Evolutionary conservation across 2,888 invertebrate genomes (phyloP).

Genomic region (Agrilus biguttatus): DNA sequence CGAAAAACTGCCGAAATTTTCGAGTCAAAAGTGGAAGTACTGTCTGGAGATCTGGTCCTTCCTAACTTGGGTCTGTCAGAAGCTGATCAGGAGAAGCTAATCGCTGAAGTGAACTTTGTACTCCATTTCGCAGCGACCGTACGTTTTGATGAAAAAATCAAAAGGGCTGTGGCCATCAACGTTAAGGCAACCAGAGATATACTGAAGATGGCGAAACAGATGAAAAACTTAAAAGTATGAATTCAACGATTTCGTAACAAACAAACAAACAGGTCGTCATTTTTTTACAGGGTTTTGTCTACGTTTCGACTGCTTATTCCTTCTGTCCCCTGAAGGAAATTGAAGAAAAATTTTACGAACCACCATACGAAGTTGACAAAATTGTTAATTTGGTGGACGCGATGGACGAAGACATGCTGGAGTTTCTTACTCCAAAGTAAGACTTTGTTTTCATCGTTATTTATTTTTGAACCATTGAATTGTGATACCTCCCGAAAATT

Average conservation of each 20-base stretch:
- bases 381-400: slow-evolving; percentile 29
- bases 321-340: slow-evolving; percentile 41
- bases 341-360: slow-evolving; percentile 39
- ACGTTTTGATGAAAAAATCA: slow-evolving; percentile 56
- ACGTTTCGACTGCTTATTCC: slow-evolving; percentile 51
- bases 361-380: slow-evolving; percentile 27
- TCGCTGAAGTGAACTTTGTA: slow-evolving; percentile 45
- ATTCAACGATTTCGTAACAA: background rate
- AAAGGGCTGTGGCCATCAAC: slow-evolving; percentile 53
- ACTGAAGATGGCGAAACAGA: slow-evolving; percentile 46
- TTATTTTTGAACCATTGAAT: no score
- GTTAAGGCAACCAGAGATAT: slow-evolving; percentile 50
- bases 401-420: slow-evolving; percentile 28
- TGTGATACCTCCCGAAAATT: no score
- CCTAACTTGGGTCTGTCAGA: slow-evolving; percentile 38
- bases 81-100: slow-evolving; percentile 33
- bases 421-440: slow-evolving; percentile 22
- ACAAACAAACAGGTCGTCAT: background rate
- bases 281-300: slow-evolving; percentile 34
- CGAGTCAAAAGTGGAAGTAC: slow-evolving; percentile 37
- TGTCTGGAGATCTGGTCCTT: slow-evolving; percentile 39
- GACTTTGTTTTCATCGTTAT: slow-evolving; percentile 4
- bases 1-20: slow-evolving; percentile 12
- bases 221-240: slow-evolving; percentile 47
- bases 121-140: slow-evolving; percentile 68